These are phyloP conservation scores for Philhelius pedissequus DNA, from an alignment of 2,888 invertebrate species.

Conservation along the genomic window DNA sequence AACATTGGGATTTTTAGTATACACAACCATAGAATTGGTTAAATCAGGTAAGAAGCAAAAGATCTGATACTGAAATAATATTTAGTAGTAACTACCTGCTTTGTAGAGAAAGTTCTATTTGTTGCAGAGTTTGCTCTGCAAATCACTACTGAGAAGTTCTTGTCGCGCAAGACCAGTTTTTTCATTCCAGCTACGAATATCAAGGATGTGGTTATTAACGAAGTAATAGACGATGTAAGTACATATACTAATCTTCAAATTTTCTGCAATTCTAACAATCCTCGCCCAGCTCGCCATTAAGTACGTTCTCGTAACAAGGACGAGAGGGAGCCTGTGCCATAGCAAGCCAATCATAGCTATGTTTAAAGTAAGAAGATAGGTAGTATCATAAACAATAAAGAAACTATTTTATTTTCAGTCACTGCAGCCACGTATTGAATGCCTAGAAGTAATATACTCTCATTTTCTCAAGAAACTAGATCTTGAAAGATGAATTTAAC, in stretches of 20 bases:
- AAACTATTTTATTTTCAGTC: conserved; percentile 72
- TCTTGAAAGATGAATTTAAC: not conserved
- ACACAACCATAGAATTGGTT: conserved; percentile 71
- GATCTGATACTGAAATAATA: conserved; percentile 49
- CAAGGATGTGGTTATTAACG: conserved; percentile 78
- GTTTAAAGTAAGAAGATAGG: conserved; percentile 74
- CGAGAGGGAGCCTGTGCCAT: conserved; percentile 75
- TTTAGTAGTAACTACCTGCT: not conserved
- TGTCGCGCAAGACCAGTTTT: conserved; percentile 72
- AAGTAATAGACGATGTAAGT: conserved; percentile 78
- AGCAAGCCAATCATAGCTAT: conserved; percentile 76
- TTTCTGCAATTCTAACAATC: not conserved
- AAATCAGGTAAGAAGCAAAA: conserved; percentile 71
- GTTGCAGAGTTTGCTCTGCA: conserved; percentile 77
- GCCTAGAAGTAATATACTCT: conserved; percentile 76
- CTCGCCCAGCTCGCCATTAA: conserved; percentile 76
- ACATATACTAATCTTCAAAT: not conserved
- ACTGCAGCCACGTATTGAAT: conserved; percentile 76
- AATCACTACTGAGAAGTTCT: conserved; percentile 74
- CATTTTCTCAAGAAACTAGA: conserved; percentile 61
- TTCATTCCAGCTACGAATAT: conserved; percentile 76
- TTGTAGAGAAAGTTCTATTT: conserved; percentile 74
- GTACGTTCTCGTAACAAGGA: conserved; percentile 77
- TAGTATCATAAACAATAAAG: too few relatives aligned
- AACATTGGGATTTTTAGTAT: conserved; percentile 63